Evolutionary conservation across 2,888 invertebrate genomes (phyloP).

Genomic region (Bruchidius siliquastri): DNA sequence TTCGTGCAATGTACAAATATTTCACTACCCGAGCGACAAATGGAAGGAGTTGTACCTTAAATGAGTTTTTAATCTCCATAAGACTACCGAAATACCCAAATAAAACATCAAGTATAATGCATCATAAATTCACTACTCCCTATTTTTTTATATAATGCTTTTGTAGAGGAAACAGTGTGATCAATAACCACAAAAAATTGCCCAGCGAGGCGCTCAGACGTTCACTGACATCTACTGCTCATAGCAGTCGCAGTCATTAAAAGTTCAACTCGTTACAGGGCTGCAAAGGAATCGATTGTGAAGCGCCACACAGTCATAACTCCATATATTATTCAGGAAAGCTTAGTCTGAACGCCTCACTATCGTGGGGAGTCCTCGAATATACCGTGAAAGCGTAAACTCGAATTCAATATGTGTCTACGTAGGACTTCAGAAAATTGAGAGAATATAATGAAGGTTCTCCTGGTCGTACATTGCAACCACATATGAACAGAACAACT

Average conservation of each 20-base stretch:
- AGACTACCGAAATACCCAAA: not conserved
- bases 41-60: not conserved
- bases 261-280: not conserved
- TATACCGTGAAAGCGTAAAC: not conserved
- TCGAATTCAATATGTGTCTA: not conserved
- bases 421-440: not conserved
- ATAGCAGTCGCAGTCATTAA: not conserved
- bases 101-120: not conserved
- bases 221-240: not conserved
- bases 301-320: conserved; percentile 19
- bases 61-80: not conserved
- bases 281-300: conserved; percentile 8
- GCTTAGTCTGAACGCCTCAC: not conserved
- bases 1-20: not conserved
- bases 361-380: not conserved
- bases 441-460: not conserved
- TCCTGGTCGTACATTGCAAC: no score
- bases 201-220: not conserved
- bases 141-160: not conserved
- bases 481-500: no score
- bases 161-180: not conserved
- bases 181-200: not conserved
- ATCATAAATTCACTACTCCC: not conserved
- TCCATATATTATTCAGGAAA: conserved; percentile 23
- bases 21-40: not conserved